Conservation (phyloP, 2,797 vertebrate species). For the Pangasius djambal region DNA sequence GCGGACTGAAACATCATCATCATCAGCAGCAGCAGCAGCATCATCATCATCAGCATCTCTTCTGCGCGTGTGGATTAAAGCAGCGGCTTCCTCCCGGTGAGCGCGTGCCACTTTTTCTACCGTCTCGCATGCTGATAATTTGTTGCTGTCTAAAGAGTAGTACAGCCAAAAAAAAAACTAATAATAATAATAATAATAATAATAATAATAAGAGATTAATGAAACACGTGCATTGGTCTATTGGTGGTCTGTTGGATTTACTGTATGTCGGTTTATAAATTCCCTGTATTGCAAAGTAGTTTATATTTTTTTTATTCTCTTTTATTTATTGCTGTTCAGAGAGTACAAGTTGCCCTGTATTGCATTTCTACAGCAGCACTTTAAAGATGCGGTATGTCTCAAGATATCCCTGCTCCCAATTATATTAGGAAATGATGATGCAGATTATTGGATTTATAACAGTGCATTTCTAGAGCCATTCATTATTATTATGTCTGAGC, state of each 20-base stretch:
- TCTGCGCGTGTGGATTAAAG: conserved; percentile 33
- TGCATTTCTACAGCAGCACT: conserved; percentile 7
- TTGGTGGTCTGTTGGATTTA: background rate
- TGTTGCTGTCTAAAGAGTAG: background rate
- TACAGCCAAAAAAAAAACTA: background rate
- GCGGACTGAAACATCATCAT: conserved; percentile 5
- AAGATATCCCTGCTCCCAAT: conserved; percentile 5
- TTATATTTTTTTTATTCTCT: background rate
- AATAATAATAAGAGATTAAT: background rate
- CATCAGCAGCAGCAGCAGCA: background rate
- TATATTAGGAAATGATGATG: background rate
- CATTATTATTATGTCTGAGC: background rate
- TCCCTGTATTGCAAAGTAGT: background rate
- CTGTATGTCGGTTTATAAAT: background rate
- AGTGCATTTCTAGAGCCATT: conserved; percentile 21
- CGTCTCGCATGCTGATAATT: background rate
- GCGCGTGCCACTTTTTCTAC: conserved; percentile 27
- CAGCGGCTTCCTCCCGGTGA: conserved; percentile 20
- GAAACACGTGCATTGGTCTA: background rate
- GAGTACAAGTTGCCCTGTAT: background rate
- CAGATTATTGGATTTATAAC: conserved; percentile 1
- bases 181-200: background rate
- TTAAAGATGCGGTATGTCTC: background rate
- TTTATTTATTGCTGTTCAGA: background rate
- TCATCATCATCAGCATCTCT: background rate